These are phyloP conservation scores for Bergia sp. DNA, from an alignment of 92 coral and sea anemone genomes.

Conservation along the genomic window DNA sequence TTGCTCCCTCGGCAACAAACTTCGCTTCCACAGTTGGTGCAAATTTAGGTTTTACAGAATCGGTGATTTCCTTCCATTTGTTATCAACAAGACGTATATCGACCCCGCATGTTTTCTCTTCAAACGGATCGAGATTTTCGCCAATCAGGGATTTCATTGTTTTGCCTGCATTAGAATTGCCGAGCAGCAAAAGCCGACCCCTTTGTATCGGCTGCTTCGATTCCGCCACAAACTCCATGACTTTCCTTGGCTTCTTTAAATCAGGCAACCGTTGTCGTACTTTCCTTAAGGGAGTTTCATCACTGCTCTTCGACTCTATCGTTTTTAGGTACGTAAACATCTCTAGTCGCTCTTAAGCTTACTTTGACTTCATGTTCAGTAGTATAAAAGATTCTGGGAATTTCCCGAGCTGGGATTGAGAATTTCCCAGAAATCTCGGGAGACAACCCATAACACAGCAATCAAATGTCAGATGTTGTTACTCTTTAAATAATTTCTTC, in stretches of 20 bases:
- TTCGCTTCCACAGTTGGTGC: conserved; percentile 11
- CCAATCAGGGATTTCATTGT: conserved; percentile 22
- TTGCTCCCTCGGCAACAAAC: not conserved
- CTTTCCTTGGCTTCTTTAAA: not conserved
- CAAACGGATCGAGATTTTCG: not conserved
- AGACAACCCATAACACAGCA: not conserved
- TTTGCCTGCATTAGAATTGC: not conserved
- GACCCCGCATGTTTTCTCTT: not conserved
- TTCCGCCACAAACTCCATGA: not conserved
- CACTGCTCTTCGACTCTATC: not conserved
- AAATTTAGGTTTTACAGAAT: not conserved
- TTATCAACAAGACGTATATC: not conserved
- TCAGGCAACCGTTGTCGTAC: not conserved
- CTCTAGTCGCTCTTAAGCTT: not conserved
- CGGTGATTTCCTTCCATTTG: conserved; percentile 6
- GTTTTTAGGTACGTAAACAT: not conserved
- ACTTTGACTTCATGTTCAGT: not conserved
- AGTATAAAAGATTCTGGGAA: not conserved
- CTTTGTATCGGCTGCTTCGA: not conserved
- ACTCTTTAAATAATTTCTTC: not conserved
- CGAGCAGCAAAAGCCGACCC: conserved; percentile 16
- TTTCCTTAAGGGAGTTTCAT: not conserved
- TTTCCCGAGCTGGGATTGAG: not conserved
- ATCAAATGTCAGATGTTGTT: too few species aligned
- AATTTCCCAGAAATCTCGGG: not conserved